Conservation (phyloP, 37 sponge, comb jelly and placozoan genomes). For the Spongilla lacustris region DNA sequence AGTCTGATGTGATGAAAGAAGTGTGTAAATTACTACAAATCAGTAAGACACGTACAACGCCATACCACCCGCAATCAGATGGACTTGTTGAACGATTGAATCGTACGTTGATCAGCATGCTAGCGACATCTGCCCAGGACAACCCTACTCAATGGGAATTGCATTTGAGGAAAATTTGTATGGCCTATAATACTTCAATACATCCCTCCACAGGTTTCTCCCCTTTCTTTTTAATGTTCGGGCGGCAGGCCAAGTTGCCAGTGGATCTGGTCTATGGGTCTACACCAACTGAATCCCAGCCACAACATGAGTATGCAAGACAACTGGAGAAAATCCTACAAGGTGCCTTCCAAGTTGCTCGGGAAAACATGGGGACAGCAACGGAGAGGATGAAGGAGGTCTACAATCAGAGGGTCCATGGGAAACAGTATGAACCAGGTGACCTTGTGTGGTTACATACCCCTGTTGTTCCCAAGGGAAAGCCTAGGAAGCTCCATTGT, state of each 20-base stretch:
- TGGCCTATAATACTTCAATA: slow-evolving; percentile 27
- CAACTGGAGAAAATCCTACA: slow-evolving; percentile 1
- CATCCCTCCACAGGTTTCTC: slow-evolving; percentile 28
- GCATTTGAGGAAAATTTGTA: slow-evolving; percentile 8
- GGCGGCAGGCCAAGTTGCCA: slow-evolving; percentile 31
- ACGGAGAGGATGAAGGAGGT: slow-evolving; percentile 11
- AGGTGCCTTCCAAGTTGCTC: not conserved
- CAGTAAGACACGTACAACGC: no score
- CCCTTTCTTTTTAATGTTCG: slow-evolving; percentile 37
- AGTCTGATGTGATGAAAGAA: no score
- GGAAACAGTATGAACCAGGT: not conserved
- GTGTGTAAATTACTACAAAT: no score
- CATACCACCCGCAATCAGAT: not conserved
- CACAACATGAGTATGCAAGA: slow-evolving; percentile 5
- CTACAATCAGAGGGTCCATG: slow-evolving; percentile 19
- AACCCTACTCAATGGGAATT: slow-evolving; percentile 24
- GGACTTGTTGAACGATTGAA: no score
- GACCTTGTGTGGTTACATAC: slow-evolving; percentile 31
- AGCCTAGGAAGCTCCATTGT: slow-evolving; percentile 20
- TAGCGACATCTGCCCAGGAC: no score
- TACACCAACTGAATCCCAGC: not conserved
- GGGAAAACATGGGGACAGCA: not conserved
- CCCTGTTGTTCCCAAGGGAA: slow-evolving; percentile 13
- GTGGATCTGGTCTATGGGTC: slow-evolving; percentile 34
- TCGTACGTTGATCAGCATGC: no score